Conservation (phyloP, 2,797 vertebrate genomes). For the Xenopus petersii region DNA sequence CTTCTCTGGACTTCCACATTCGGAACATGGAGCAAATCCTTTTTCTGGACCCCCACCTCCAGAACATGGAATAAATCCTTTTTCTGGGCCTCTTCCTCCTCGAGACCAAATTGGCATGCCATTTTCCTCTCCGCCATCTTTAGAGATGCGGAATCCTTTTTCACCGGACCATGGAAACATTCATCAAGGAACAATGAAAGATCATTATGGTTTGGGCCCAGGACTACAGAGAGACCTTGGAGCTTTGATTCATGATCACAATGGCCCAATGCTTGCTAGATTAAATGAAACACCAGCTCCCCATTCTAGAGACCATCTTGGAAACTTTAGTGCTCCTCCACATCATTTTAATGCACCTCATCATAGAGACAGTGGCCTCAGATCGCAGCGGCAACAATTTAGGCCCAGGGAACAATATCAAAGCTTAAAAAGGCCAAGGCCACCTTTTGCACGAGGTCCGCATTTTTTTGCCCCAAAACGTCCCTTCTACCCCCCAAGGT, state of each 20-base stretch:
- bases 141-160: constrained; percentile 61
- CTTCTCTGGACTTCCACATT: constrained; percentile 53
- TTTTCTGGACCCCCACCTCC: constrained; percentile 61
- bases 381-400: constrained; percentile 68
- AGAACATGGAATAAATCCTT: constrained; percentile 59
- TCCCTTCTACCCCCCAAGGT: constrained; percentile 90
- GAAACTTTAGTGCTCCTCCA: constrained; percentile 58
- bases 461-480: constrained; percentile 87
- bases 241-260: constrained; percentile 66
- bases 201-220: constrained; percentile 72
- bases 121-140: constrained; percentile 57
- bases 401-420: constrained; percentile 69
- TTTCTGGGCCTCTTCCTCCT: constrained; percentile 57
- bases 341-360: constrained; percentile 55
- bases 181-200: constrained; percentile 75
- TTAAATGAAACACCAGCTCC: constrained; percentile 66
- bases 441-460: constrained; percentile 70
- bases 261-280: constrained; percentile 67
- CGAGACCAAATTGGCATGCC: constrained; percentile 58
- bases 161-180: constrained; percentile 66
- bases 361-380: constrained; percentile 69
- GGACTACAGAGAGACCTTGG: constrained; percentile 70
- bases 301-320: constrained; percentile 62
- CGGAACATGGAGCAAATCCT: constrained; percentile 59
- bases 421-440: constrained; percentile 78